Evolutionary conservation across 2,113 vertebrate species (phyloP).

Genomic region (Mastomys natalensis): DNA sequence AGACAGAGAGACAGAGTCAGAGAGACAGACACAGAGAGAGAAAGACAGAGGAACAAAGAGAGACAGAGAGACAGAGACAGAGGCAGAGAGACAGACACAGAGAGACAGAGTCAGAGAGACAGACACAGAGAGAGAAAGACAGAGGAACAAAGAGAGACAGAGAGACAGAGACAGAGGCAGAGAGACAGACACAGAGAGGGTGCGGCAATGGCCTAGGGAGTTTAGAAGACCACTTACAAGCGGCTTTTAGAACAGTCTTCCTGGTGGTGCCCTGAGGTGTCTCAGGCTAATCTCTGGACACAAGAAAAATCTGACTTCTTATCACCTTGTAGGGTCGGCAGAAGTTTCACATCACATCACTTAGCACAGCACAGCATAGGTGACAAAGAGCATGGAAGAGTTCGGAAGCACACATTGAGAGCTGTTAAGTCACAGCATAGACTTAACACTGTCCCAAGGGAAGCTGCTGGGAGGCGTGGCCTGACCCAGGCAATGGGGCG

Average conservation of each 20-base stretch:
- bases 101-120: too few relatives aligned
- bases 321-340: not conserved
- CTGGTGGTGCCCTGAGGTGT: too few relatives aligned
- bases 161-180: too few relatives aligned
- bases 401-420: not conserved
- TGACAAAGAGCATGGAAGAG: not conserved
- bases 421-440: not conserved
- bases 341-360: not conserved
- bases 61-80: not conserved
- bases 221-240: not conserved
- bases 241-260: too few relatives aligned
- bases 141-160: too few relatives aligned
- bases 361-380: not conserved
- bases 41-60: too few relatives aligned
- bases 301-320: not conserved
- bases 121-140: too few relatives aligned
- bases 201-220: not conserved
- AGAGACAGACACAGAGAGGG: too few relatives aligned
- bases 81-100: too few relatives aligned
- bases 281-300: not conserved
- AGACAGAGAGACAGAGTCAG: too few relatives aligned
- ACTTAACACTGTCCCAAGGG: not conserved
- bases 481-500: fast-evolving
- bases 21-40: too few relatives aligned
- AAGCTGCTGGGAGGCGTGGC: not conserved